Percentiles rank a stretch among this genome's conserved stretches.
Evolutionary conservation across 2,797 vertebrate species (phyloP).

Genomic region (Neosilurus hyrtlii): DNA sequence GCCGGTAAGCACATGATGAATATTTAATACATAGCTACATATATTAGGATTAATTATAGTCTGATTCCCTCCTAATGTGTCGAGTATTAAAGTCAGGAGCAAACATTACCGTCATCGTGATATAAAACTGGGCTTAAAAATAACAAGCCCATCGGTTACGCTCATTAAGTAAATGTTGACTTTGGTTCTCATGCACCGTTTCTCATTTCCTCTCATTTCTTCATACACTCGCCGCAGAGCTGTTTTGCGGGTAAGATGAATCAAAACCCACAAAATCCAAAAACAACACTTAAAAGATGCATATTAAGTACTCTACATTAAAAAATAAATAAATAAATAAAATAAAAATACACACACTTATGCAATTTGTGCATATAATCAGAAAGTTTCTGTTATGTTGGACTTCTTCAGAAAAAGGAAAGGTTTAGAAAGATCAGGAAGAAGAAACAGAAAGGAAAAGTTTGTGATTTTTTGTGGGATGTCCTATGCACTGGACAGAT

Average conservation of each 20-base stretch:
- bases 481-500: no score
- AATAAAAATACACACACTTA: no score
- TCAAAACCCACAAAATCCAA: constrained; percentile 8
- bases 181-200: constrained; percentile 56
- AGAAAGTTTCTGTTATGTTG: no score
- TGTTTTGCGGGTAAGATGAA: constrained; percentile 1
- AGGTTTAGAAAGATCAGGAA: no score
- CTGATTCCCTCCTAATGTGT: constrained; percentile 45
- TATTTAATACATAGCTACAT: constrained; percentile 64
- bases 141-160: constrained; percentile 66
- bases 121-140: constrained; percentile 55
- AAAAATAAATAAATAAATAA: no score
- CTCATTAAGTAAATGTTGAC: constrained; percentile 63
- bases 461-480: no score
- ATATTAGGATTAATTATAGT: constrained; percentile 60
- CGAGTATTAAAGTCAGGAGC: constrained; percentile 58
- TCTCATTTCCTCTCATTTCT: constrained; percentile 13
- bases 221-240: neutral
- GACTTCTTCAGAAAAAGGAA: no score
- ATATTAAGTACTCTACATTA: neutral
- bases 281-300: constrained; percentile 7
- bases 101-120: constrained; percentile 57
- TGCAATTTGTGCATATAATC: no score
- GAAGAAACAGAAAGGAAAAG: no score
- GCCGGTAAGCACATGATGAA: constrained; percentile 33